These are phyloP conservation scores for Upupa epops DNA, from an alignment of 2,113 vertebrate genomes.

Conservation along the genomic window DNA sequence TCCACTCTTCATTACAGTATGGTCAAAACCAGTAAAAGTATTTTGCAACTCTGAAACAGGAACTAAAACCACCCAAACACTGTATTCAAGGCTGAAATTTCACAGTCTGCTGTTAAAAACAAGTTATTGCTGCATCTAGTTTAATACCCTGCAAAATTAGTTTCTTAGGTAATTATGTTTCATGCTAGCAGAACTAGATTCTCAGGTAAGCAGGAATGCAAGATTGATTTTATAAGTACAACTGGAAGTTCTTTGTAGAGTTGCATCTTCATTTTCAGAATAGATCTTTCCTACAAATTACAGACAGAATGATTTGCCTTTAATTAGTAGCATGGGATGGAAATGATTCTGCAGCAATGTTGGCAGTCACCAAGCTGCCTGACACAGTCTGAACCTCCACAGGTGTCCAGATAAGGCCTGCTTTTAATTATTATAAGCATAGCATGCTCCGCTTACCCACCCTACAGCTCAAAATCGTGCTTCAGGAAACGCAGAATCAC, in stretches of 20 bases:
- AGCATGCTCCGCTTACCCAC: too few relatives aligned
- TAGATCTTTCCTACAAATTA: not conserved
- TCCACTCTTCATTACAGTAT: not conserved
- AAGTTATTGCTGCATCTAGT: not conserved
- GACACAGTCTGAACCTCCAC: not conserved
- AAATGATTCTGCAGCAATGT: not conserved
- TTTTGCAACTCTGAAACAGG: not conserved
- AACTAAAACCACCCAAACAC: not conserved
- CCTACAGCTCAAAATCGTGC: not conserved
- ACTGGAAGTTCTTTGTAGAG: not conserved
- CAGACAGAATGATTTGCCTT: not conserved
- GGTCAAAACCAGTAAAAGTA: not conserved
- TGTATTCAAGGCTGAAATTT: not conserved
- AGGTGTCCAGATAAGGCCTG: not conserved
- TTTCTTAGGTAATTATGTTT: too few relatives aligned
- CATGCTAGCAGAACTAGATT: not conserved
- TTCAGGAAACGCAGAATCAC: not conserved
- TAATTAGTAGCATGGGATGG: not conserved
- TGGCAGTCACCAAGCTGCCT: not conserved
- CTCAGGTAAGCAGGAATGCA: not conserved
- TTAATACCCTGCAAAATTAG: not conserved
- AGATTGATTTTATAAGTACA: not conserved
- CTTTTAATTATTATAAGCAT: too few relatives aligned
- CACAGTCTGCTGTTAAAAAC: not conserved
- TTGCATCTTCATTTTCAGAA: not conserved